phyloP scores from a whole-genome alignment of 2,888 invertebrate species.

The Drosophila affinis region DNA sequence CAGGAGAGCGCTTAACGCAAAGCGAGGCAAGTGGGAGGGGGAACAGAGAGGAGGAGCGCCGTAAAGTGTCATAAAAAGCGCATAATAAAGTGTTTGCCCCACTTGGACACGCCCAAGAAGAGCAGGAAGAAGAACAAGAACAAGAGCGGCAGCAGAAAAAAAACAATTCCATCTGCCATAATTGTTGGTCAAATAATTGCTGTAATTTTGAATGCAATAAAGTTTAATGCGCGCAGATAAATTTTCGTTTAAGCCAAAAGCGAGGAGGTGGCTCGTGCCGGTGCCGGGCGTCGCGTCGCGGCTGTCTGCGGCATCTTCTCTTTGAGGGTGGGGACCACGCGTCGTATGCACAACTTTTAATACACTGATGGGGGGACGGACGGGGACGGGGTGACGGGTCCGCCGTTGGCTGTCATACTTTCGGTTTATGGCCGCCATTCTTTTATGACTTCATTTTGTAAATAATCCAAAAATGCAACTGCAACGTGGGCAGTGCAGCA shows the following conservation, averaged over 20 bases:
- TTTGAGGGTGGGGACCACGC: conserved; percentile 28
- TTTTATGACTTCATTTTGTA: conserved; percentile 71
- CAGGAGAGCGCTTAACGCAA: conserved; percentile 29
- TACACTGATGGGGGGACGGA: conserved; percentile 21
- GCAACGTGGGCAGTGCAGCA: conserved; percentile 56
- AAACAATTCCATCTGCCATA: conserved; percentile 49
- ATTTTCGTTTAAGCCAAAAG: conserved; percentile 74
- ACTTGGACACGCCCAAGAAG: conserved; percentile 43
- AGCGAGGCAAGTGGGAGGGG: conserved; percentile 3
- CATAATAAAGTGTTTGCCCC: conserved; percentile 59
- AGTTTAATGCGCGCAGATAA: conserved; percentile 75
- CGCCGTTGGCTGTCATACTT: conserved; percentile 55
- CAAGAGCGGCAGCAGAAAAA: conserved; percentile 15
- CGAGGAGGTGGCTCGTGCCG: conserved; percentile 39
- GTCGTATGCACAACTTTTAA: conserved; percentile 72
- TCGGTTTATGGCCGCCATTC: conserved; percentile 54
- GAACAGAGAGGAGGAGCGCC: background rate
- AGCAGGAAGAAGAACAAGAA: background rate
- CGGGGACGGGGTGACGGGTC: background rate
- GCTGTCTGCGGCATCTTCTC: background rate
- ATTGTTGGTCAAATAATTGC: conserved; percentile 72
- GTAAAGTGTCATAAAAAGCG: conserved; percentile 68
- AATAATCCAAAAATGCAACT: conserved; percentile 48
- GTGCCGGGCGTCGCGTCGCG: too few relatives aligned
- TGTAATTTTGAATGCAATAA: conserved; percentile 69